phyloP scores from a whole-genome alignment of 2,888 invertebrate genomes.

The Cartodere bifasciata region DNA sequence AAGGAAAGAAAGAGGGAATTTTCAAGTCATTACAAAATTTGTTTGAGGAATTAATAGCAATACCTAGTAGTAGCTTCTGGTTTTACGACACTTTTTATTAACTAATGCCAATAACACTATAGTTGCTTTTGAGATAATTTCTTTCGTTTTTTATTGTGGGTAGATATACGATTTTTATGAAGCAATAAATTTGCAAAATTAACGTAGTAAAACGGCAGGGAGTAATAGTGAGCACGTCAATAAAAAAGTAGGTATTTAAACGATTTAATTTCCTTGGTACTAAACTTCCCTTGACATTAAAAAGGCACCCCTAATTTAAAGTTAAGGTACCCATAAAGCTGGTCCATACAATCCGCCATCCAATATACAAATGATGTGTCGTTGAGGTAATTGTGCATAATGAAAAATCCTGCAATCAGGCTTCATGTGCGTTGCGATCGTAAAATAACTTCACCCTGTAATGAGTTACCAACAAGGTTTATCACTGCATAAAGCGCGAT shows the following conservation, averaged over 20 bases:
- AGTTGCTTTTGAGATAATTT: constrained; percentile 14
- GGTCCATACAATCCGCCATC: constrained; percentile 21
- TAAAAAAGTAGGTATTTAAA: constrained; percentile 27
- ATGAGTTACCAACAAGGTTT: constrained; percentile 33
- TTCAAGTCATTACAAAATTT: no score
- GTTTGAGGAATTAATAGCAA: no score
- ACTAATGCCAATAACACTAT: constrained; percentile 12
- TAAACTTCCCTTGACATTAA: constrained; percentile 20
- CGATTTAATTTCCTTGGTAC: constrained; percentile 29
- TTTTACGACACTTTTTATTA: no score
- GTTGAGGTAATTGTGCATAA: constrained; percentile 28
- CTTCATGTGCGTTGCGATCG: constrained; percentile 22
- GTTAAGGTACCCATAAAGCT: constrained; percentile 27
- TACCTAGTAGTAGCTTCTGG: no score
- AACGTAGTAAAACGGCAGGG: constrained; percentile 22
- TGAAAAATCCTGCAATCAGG: constrained; percentile 23
- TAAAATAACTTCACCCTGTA: constrained; percentile 33
- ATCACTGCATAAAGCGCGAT: constrained; percentile 33
- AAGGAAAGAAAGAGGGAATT: no score
- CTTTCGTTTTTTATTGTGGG: constrained; percentile 17
- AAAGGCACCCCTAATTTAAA: constrained; percentile 26
- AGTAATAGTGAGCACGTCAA: constrained; percentile 22
- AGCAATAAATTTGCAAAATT: constrained; percentile 25
- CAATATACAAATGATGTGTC: constrained; percentile 26
- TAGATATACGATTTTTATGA: constrained; percentile 20